Evolutionary conservation across 23 tunicate genomes (phyloP).

Genomic region (Styela clava): DNA sequence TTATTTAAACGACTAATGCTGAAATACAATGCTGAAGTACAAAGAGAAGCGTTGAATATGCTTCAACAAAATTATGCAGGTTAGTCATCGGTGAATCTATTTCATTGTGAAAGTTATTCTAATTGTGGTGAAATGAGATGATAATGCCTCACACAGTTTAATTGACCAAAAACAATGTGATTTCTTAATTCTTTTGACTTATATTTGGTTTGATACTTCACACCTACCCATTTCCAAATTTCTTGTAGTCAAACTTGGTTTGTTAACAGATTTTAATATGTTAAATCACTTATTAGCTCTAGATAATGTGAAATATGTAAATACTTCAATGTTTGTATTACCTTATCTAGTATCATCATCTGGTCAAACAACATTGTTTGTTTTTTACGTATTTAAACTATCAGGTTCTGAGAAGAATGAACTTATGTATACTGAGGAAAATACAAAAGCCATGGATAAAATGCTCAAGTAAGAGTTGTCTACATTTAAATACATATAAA

Average conservation of each 20-base stretch:
- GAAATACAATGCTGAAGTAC: conserved; percentile 57
- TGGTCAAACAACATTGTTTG: not conserved
- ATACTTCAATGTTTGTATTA: no score
- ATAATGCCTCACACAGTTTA: no score
- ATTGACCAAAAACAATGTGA: not conserved
- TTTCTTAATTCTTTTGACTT: no score
- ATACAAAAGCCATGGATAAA: not conserved
- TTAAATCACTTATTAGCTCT: no score
- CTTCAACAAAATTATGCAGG: conserved; percentile 30
- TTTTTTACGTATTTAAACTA: not conserved
- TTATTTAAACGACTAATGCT: conserved; percentile 74
- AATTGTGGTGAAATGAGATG: no score
- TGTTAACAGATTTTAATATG: no score
- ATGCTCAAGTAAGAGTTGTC: not conserved
- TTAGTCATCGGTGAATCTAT: not conserved
- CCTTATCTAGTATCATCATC: not conserved
- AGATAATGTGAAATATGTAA: no score
- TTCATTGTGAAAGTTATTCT: no score
- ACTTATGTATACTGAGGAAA: not conserved
- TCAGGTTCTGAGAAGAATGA: not conserved
- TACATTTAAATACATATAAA: no score
- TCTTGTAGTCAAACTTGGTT: no score
- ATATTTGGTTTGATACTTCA: no score
- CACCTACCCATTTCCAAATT: no score
- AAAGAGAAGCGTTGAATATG: conserved; percentile 62